phyloP scores from a whole-genome alignment of 2,888 invertebrate species.

The Phrixothrix hirtus region DNA sequence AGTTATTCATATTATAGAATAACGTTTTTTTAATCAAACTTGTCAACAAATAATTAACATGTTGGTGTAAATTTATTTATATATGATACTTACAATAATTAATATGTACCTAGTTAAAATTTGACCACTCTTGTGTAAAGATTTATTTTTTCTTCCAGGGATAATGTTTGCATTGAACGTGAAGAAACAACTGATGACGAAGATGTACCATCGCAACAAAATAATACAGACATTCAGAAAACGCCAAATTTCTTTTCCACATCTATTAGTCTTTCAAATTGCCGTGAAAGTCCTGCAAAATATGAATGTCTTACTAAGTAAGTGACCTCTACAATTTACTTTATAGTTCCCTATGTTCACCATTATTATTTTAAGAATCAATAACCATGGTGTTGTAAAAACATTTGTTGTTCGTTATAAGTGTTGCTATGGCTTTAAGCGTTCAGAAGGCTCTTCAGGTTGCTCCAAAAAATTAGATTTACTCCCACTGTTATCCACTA shows the following conservation, averaged over 20 bases:
- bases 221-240: slow-evolving; percentile 38
- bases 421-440: slow-evolving; percentile 70
- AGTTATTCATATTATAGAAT: too few relatives aligned
- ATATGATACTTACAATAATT: too few relatives aligned
- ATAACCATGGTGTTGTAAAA: slow-evolving; percentile 63
- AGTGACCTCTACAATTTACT: slow-evolving; percentile 33
- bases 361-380: slow-evolving; percentile 56
- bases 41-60: too few relatives aligned
- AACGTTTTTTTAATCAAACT: too few relatives aligned
- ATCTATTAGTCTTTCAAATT: slow-evolving; percentile 57
- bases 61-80: too few relatives aligned
- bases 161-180: slow-evolving; percentile 67
- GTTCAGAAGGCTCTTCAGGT: slow-evolving; percentile 47
- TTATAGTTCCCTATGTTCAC: not conserved
- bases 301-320: slow-evolving; percentile 61
- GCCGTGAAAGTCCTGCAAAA: slow-evolving; percentile 57
- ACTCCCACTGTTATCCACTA: slow-evolving; percentile 61
- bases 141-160: slow-evolving; percentile 50
- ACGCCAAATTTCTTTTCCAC: slow-evolving; percentile 53
- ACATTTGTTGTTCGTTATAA: slow-evolving; percentile 66
- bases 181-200: slow-evolving; percentile 59
- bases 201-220: slow-evolving; percentile 46
- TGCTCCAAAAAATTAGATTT: slow-evolving; percentile 60
- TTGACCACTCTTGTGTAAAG: too few relatives aligned
- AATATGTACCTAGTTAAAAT: too few relatives aligned